These are phyloP conservation scores for Rhamphomyia laevipes DNA, from an alignment of 2,888 invertebrate genomes.

Conservation along the genomic window DNA sequence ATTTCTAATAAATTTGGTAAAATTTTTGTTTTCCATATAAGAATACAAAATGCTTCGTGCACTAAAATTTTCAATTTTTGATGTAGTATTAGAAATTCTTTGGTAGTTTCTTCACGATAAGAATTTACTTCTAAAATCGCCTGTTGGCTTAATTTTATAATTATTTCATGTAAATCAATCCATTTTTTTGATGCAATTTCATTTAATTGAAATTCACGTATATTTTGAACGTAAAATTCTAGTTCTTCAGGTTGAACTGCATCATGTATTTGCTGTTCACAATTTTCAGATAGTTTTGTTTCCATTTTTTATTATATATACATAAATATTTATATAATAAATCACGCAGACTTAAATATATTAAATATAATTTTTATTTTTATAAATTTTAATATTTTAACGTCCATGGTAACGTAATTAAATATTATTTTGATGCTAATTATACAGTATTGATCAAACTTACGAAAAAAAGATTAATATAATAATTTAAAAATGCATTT, in stretches of 20 bases:
- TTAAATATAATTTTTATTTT: no score
- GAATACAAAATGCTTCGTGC: conserved; percentile 70
- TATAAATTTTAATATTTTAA: no score
- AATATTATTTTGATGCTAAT: no score
- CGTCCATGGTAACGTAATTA: no score
- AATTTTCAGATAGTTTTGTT: no score
- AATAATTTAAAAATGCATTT: no score
- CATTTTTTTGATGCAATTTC: conserved; percentile 63
- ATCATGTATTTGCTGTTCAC: conserved; percentile 20
- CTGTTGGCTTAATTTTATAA: conserved; percentile 80
- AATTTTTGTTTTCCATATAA: conserved; percentile 75
- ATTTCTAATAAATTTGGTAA: conserved; percentile 63
- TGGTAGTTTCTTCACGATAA: conserved; percentile 70
- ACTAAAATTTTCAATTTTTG: conserved; percentile 50
- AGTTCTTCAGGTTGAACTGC: conserved; percentile 57
- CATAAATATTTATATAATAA: no score
- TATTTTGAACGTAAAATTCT: conserved; percentile 60
- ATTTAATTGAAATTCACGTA: conserved; percentile 52
- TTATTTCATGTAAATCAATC: conserved; percentile 68
- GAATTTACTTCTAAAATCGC: conserved; percentile 69
- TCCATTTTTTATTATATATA: no score
- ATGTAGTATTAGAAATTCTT: conserved; percentile 57
- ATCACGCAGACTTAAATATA: no score
- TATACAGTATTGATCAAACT: no score
- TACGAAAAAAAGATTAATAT: no score